Conservation (phyloP, 2,888 invertebrate genomes). For the Cerastis leucographa region DNA sequence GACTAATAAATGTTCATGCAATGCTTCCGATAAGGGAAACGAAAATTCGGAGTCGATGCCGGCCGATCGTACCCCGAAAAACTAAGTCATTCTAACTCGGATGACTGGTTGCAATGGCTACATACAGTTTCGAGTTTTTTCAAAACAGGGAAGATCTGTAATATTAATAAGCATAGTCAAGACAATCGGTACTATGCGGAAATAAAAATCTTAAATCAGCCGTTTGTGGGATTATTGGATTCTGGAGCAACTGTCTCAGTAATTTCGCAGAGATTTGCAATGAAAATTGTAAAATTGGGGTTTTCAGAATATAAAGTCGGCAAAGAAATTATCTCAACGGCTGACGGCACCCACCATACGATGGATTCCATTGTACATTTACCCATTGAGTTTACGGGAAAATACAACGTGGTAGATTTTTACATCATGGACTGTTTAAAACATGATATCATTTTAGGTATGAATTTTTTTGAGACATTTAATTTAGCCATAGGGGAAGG, state of each 20-base stretch:
- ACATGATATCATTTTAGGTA: constrained; percentile 22
- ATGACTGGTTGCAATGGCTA: not conserved
- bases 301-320: constrained; percentile 7
- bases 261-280: no score
- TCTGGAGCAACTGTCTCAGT: no score
- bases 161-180: no score
- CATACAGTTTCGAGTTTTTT: not conserved
- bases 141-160: no score
- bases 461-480: no score
- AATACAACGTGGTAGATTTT: constrained; percentile 22
- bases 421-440: constrained; percentile 19
- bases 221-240: no score
- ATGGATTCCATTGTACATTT: constrained; percentile 25
- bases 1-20: constrained; percentile 19
- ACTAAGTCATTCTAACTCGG: not conserved
- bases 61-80: constrained; percentile 12
- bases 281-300: no score
- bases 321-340: constrained; percentile 24
- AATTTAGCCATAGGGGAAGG: no score
- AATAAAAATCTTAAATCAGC: no score
- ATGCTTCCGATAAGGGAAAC: constrained; percentile 17
- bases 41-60: constrained; percentile 24
- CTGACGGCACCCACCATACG: constrained; percentile 15
- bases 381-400: constrained; percentile 14
- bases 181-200: no score